Percentiles rank a stretch among this genome's conserved stretches.
Evolutionary conservation across 1,140 invertebrate genomes (phyloP).

Genomic region (Holcopasites calliopsidis): DNA sequence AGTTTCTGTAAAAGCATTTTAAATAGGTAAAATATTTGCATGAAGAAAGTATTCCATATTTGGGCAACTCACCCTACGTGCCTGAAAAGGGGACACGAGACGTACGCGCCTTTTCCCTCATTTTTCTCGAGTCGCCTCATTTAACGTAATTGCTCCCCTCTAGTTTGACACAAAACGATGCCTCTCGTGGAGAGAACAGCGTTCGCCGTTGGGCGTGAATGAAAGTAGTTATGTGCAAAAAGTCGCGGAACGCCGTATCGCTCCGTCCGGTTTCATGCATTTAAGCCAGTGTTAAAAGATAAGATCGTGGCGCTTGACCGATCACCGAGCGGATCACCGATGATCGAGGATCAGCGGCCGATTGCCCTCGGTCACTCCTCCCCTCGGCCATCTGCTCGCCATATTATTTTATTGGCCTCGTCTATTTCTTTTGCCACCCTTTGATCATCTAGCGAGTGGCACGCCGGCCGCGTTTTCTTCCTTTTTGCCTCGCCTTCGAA

Average conservation of each 20-base stretch:
- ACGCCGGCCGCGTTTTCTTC: background rate
- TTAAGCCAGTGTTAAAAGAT: conserved; percentile 33
- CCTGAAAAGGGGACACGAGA: background rate
- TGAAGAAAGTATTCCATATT: too few relatives aligned
- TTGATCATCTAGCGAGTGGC: background rate
- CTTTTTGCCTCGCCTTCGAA: background rate
- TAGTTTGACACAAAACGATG: conserved; percentile 18
- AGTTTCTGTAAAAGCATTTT: too few relatives aligned
- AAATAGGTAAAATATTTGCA: too few relatives aligned
- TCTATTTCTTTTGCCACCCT: conserved; percentile 3
- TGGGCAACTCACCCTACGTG: too few relatives aligned
- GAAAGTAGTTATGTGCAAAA: conserved; percentile 1
- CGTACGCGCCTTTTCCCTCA: background rate
- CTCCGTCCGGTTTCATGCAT: conserved; percentile 2
- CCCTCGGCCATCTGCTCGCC: background rate
- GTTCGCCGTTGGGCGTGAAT: background rate
- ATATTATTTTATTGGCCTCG: conserved; percentile 12
- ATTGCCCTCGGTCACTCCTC: conserved; percentile 2
- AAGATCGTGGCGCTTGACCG: conserved; percentile 25
- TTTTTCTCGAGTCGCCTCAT: background rate
- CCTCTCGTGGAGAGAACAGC: background rate
- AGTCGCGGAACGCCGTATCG: conserved; percentile 6
- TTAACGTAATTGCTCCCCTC: conserved; percentile 10
- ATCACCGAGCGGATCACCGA: conserved; percentile 7
- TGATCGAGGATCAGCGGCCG: conserved; percentile 25